Conservation (phyloP, 2,888 invertebrate species). For the Philereme vetulata region DNA sequence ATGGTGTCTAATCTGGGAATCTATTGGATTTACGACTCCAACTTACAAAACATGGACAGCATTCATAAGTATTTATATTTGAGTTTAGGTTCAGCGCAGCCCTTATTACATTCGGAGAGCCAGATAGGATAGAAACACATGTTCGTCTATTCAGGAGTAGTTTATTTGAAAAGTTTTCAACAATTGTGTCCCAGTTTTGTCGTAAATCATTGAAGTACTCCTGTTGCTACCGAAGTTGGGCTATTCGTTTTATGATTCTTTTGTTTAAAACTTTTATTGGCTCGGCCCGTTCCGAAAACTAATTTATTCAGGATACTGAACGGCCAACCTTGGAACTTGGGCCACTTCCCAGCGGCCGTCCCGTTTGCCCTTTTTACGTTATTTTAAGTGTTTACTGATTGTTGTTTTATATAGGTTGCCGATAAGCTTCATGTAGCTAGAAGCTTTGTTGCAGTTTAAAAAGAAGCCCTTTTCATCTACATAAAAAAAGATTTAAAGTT, state of each 20-base stretch:
- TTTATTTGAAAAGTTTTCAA: slow-evolving; percentile 76
- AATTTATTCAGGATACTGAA: slow-evolving; percentile 78
- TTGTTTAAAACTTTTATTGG: slow-evolving; percentile 84
- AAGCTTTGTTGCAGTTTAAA: slow-evolving; percentile 14
- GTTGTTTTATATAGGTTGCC: slow-evolving; percentile 41
- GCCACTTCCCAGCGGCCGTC: slow-evolving; percentile 61
- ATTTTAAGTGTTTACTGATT: slow-evolving; percentile 42
- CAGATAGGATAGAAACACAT: slow-evolving; percentile 58
- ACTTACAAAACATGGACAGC: slow-evolving; percentile 28
- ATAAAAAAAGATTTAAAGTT: background rate
- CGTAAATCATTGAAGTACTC: slow-evolving; percentile 78
- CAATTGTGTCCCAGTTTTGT: slow-evolving; percentile 71
- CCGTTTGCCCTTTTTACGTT: slow-evolving; percentile 68
- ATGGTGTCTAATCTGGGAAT: slow-evolving; percentile 30
- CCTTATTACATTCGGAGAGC: slow-evolving; percentile 28
- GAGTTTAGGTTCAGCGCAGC: slow-evolving; percentile 30
- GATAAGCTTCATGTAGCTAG: slow-evolving; percentile 31
- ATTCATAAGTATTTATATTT: slow-evolving; percentile 39
- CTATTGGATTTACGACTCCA: slow-evolving; percentile 25
- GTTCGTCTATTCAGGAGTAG: slow-evolving; percentile 72
- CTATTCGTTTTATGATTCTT: slow-evolving; percentile 81
- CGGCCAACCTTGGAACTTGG: slow-evolving; percentile 69
- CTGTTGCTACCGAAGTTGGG: slow-evolving; percentile 75
- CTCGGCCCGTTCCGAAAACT: slow-evolving; percentile 75
- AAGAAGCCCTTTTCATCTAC: background rate